These are phyloP conservation scores for Pseudococcus viburni DNA, from an alignment of 2,888 invertebrate species.

Conservation along the genomic window DNA sequence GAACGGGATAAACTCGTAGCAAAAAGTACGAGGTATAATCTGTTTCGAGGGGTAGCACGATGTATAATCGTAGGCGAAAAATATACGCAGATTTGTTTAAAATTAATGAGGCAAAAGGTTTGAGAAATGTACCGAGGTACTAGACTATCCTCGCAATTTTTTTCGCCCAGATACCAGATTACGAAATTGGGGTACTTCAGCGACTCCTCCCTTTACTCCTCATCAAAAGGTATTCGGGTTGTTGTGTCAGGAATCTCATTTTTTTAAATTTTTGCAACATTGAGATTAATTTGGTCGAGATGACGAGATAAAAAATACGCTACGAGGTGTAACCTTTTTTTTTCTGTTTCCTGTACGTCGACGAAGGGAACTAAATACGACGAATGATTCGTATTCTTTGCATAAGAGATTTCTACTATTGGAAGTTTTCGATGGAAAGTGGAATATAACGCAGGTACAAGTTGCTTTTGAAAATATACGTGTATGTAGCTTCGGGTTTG, in stretches of 20 bases:
- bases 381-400: neutral
- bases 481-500: neutral
- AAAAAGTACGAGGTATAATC: neutral
- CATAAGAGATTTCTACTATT: neutral
- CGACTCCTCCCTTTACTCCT: neutral
- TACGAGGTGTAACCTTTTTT: neutral
- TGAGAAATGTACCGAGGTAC: slow-evolving; percentile 31
- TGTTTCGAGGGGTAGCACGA: neutral
- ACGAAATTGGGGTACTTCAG: neutral
- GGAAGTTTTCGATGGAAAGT: neutral
- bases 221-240: neutral
- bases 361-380: neutral
- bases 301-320: neutral
- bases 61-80: slow-evolving; percentile 13
- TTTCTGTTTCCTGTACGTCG: neutral
- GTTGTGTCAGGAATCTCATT: slow-evolving; percentile 8
- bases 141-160: neutral
- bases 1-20: neutral
- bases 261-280: slow-evolving; percentile 32
- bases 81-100: slow-evolving; percentile 38
- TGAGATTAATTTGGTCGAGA: slow-evolving; percentile 23
- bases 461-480: neutral
- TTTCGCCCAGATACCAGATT: neutral
- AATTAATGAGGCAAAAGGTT: slow-evolving; percentile 36
- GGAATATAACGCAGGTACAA: neutral